phyloP scores from a whole-genome alignment of 2,888 invertebrate species.

The Hydrotaea diabolus region DNA sequence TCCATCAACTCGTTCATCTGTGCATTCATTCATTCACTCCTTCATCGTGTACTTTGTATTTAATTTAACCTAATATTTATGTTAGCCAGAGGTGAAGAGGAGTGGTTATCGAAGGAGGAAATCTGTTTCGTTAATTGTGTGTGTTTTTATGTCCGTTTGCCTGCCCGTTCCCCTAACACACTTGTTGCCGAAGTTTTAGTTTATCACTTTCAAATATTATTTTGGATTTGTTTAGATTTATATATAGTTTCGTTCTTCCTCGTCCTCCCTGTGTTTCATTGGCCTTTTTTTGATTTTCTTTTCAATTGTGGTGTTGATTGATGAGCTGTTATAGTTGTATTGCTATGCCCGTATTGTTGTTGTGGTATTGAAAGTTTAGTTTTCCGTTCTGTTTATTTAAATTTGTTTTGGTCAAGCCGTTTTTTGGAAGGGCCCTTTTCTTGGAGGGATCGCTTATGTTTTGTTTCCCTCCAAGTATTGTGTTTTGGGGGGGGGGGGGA shows the following conservation, averaged over 20 bases:
- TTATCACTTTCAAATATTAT: background rate
- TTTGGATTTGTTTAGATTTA: background rate
- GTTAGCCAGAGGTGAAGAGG: background rate
- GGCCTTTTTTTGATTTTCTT: background rate
- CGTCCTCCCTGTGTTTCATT: background rate
- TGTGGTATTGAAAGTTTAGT: conserved; percentile 2
- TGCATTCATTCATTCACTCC: no score
- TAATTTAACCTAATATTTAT: background rate
- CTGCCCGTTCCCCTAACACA: background rate
- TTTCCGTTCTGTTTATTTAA: background rate
- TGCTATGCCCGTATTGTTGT: background rate
- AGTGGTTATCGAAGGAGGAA: background rate
- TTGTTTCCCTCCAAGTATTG: background rate
- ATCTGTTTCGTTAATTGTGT: background rate
- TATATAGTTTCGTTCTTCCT: no score
- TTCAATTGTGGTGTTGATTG: background rate
- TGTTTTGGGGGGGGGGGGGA: background rate
- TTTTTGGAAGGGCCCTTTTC: background rate
- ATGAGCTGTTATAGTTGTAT: background rate
- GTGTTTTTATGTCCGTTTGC: background rate
- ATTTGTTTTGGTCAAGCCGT: background rate
- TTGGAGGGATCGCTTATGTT: background rate
- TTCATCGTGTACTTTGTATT: no score
- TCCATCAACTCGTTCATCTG: no score
- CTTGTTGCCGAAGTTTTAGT: background rate